Conservation (phyloP, 1,140 invertebrate species). For the Cotesia chilonis region DNA sequence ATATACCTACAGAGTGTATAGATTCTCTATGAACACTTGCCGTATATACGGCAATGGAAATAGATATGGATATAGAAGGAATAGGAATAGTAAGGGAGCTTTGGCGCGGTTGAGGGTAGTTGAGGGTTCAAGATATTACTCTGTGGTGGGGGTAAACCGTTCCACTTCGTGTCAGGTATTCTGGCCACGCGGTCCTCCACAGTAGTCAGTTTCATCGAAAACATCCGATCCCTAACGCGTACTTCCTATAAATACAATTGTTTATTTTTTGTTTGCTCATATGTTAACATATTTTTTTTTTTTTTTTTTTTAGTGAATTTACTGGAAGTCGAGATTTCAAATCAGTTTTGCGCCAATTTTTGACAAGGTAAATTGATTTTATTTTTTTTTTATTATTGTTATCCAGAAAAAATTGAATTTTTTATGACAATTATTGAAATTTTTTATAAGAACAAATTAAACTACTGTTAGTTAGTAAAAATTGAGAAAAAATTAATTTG, state of each 20-base stretch:
- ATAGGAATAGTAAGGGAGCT: constrained; percentile 26
- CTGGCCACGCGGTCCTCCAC: constrained; percentile 52
- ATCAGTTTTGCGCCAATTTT: too few species aligned
- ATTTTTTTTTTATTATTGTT: too few species aligned
- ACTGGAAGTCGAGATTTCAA: too few species aligned
- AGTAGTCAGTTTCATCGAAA: constrained; percentile 53
- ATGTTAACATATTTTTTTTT: background rate
- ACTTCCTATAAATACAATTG: background rate
- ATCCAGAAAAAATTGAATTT: too few species aligned
- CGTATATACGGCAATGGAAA: background rate
- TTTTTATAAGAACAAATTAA: too few species aligned
- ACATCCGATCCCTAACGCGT: constrained; percentile 41
- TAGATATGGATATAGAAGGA: constrained; percentile 1
- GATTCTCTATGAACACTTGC: background rate
- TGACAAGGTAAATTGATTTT: too few species aligned
- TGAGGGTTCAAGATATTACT: constrained; percentile 25
- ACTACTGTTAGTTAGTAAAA: too few species aligned
- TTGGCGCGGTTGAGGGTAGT: constrained; percentile 17
- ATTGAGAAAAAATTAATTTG: too few species aligned
- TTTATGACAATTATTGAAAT: too few species aligned
- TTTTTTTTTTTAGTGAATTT: too few species aligned
- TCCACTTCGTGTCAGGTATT: constrained; percentile 57
- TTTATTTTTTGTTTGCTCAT: background rate
- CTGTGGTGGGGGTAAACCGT: constrained; percentile 48
- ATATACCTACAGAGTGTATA: background rate